These are phyloP conservation scores for Pseudanteris insignis DNA, from an alignment of 2,888 invertebrate genomes.

Conservation along the genomic window DNA sequence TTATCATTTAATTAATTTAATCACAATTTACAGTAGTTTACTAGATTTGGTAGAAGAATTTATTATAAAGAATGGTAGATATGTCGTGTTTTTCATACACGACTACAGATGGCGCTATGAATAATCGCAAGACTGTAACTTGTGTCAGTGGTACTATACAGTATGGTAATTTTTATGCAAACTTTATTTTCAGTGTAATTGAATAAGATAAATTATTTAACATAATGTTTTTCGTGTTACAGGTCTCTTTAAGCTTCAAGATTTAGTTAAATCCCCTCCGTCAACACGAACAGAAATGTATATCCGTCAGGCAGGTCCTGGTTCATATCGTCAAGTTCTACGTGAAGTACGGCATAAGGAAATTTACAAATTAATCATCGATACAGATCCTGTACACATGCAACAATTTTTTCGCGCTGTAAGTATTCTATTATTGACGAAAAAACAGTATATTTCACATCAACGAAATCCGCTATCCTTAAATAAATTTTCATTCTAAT, in stretches of 20 bases:
- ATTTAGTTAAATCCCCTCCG: constrained; percentile 79
- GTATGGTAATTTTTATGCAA: too few species aligned
- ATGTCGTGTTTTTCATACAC: too few species aligned
- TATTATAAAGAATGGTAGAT: too few species aligned
- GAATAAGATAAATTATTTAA: too few species aligned
- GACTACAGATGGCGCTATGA: too few species aligned
- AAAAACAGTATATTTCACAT: neutral
- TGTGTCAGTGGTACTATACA: too few species aligned
- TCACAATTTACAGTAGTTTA: too few species aligned
- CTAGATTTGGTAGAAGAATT: too few species aligned
- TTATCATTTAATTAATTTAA: too few species aligned
- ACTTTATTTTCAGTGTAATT: too few species aligned
- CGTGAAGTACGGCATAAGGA: constrained; percentile 87
- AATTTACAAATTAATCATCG: constrained; percentile 87
- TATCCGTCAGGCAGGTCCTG: constrained; percentile 78
- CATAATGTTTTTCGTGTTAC: constrained; percentile 43
- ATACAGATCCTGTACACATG: constrained; percentile 84
- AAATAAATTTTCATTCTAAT: too few species aligned
- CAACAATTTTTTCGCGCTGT: constrained; percentile 87
- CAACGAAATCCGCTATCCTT: neutral
- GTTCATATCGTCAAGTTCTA: constrained; percentile 75
- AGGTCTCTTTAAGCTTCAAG: constrained; percentile 86
- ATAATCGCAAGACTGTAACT: too few species aligned
- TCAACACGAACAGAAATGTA: constrained; percentile 77
- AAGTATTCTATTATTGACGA: constrained; percentile 67